Evolutionary conservation across 2,113 vertebrate genomes (phyloP), one percentile per base, ranked within the genome.

Genomic region (Stercorarius parasiticus): DNA sequence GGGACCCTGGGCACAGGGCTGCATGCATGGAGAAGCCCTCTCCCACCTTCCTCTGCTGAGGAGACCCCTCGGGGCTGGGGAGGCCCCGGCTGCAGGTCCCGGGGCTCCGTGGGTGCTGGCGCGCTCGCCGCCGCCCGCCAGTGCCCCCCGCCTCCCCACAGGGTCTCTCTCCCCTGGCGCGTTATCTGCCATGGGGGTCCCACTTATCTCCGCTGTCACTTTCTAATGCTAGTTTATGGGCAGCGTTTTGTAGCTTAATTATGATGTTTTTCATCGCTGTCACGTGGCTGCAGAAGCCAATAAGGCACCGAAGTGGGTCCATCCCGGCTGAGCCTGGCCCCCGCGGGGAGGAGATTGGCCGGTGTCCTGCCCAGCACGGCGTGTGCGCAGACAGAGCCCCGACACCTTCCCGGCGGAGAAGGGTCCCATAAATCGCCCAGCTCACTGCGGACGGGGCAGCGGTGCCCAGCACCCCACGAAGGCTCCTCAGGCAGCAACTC

Each of bases 271-370:
- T 93, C 94, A 83, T 62, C 49, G 4, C 0, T 30, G 87, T 97
- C 98, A 98, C 97, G 97, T 98, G 98, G 94, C 93, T 58, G 1
- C 50, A 38, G 82, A 97, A 96, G 93, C 97, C 98, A 98, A 98
- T 98, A 93, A 97, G 92, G 95, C 94, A 90, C 95, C 88, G 34
- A 95, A 94, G 62, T 85, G 81, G 86, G 94, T 95, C 93, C 90
- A 93, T 93, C 92, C 70, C 80, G 6, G 71, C 95, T 89, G 96
- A 96, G 96, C 95, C 96, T 96, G 93, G 97, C 96, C 96, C 96
- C 96, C 72, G 3, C 4, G 96, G 97, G 97, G 97, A 96, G 95
- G 97, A 95, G 97, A 97, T 95, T 95, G 93, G 93, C 90, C 6
- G 47, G 82, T 91, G 96, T 97, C 96, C 95, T 93, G 92, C 88